A percentile compares a stretch with the other conserved stretches of the same genome.
Conservation (phyloP, 2,888 invertebrate genomes). For the Epirrita christyi region DNA sequence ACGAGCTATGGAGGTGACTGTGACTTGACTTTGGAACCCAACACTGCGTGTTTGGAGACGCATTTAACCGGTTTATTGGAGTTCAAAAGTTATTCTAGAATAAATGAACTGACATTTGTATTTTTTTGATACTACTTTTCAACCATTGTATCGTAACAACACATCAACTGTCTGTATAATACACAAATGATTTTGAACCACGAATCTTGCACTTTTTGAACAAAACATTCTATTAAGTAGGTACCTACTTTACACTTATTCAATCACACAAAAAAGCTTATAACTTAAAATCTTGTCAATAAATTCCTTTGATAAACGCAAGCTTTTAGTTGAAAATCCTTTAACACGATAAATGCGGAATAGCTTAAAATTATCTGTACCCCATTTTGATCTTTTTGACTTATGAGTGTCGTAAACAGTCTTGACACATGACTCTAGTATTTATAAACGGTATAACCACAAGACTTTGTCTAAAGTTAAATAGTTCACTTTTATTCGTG, state of each 20-base stretch:
- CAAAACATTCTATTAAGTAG: not conserved
- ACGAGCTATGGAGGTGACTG: too few species aligned
- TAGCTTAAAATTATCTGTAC: conserved; percentile 8
- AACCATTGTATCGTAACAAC: not conserved
- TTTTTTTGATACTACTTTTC: too few species aligned
- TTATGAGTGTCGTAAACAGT: conserved; percentile 33
- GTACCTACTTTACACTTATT: not conserved
- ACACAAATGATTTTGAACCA: conserved; percentile 1
- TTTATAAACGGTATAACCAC: not conserved
- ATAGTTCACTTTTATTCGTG: not conserved
- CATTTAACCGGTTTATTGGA: too few species aligned
- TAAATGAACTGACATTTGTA: too few species aligned
- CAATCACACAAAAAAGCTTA: not conserved
- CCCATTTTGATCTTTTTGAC: conserved; percentile 14
- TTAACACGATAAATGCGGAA: conserved; percentile 1
- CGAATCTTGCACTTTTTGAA: not conserved
- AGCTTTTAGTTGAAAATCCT: conserved; percentile 12
- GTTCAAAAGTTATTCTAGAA: too few species aligned
- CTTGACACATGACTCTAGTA: conserved; percentile 17
- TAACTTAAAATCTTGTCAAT: not conserved
- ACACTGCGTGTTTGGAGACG: too few species aligned
- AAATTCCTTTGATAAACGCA: conserved; percentile 4
- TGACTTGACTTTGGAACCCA: too few species aligned
- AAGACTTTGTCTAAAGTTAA: not conserved
- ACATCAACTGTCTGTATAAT: conserved; percentile 1